These are phyloP conservation scores for Chamaea fasciata DNA, from an alignment of 2,113 vertebrate species.

Conservation along the genomic window DNA sequence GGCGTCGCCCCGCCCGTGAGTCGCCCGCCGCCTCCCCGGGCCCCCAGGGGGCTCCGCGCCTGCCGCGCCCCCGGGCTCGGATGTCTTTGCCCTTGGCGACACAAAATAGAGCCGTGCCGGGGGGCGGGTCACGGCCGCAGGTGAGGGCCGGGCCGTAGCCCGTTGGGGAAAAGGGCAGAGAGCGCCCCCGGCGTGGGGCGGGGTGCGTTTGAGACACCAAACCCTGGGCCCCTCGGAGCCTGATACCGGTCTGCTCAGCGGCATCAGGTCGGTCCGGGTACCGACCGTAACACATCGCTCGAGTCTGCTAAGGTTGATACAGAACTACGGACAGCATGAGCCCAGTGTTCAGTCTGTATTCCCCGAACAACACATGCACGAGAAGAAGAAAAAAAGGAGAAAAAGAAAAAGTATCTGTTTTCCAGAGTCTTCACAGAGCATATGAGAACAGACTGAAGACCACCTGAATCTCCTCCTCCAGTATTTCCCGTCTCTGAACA, in stretches of 20 bases:
- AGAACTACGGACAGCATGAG: neutral
- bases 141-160: neutral
- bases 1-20: neutral
- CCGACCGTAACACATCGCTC: fast-evolving
- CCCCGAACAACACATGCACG: neutral
- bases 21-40: neutral
- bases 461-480: neutral
- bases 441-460: neutral
- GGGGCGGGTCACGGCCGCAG: neutral
- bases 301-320: fast-evolving
- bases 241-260: fast-evolving
- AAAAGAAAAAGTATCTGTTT: neutral
- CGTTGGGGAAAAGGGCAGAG: neutral
- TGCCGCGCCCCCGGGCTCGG: fast-evolving
- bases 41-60: fast-evolving
- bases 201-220: neutral
- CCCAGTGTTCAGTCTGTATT: neutral
- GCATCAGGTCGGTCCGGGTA: neutral
- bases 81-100: neutral
- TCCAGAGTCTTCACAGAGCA: neutral
- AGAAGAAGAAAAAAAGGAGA: neutral
- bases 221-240: neutral
- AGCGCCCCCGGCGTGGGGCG: neutral
- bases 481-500: neutral
- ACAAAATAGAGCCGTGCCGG: neutral